Evolutionary conservation across 2,797 vertebrate genomes (phyloP), one percentile per base, ranked within the genome.

Genomic region (Megaceryle alcyon): DNA sequence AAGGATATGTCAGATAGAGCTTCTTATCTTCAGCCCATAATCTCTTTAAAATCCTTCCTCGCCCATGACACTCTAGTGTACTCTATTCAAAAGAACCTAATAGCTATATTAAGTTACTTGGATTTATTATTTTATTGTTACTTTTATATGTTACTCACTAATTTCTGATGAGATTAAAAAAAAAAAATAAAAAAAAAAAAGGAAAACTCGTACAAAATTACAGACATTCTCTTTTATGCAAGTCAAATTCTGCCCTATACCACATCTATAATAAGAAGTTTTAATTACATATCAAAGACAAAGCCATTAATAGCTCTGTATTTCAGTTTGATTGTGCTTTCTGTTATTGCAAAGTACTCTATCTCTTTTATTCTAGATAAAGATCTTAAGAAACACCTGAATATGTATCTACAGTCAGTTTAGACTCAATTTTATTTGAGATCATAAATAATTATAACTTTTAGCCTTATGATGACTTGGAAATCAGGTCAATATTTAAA

Each of bases 1-100:
- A 92, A 71, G 44, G 83, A 93, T 96, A 86, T 95, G 88, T 44
- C 91, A 96, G 51, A 59, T 8, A 93, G 51, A 33, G 64, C 77
- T 88, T 86, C 83, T 88, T 82, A 77, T 73, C 82, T 90, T 84
- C 85, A 94, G 60, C 63, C 56, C 21, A 31, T 94, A 97, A 96
- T 96, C 94, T 66, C 86, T 84, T 96, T 91, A 64, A 92, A 90
- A 80, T 51, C 88, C 80, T 88, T 95, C n/a, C 78, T 75, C 85
- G 81, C 57, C 92, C 68, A 31, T n/a, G 95, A 90, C 82, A 90
- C 28, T 82, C 22, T 37, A 48, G 94, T 75, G 61, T 75, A 88
- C 23, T 64, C 37, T 49, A 7, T 57, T 93, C 26, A 46, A 77
- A 90, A 81, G 54, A 81, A 28, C 14, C 33, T 86, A 53, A 57